Evolutionary conservation across 2,888 invertebrate species (phyloP).

Genomic region (Cordilura impudica): DNA sequence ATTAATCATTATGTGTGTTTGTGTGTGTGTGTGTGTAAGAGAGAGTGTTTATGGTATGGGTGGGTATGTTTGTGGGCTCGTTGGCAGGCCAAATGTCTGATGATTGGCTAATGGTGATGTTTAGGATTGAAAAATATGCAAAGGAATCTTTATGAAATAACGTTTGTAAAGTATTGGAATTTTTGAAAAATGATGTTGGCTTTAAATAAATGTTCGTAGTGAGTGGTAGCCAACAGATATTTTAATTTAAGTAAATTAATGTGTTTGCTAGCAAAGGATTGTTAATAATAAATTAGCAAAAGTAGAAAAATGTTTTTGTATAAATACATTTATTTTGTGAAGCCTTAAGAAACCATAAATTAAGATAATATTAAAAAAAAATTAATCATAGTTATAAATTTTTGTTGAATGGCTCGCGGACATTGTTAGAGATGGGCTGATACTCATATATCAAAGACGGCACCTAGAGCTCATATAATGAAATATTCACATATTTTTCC

Average conservation of each 20-base stretch:
- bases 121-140: not conserved
- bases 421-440: no score
- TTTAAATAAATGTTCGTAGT: not conserved
- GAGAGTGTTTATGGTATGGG: not conserved
- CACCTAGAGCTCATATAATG: no score
- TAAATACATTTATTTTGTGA: no score
- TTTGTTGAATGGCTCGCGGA: no score
- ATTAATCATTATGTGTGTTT: conserved; percentile 33
- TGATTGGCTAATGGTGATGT: not conserved
- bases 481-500: no score
- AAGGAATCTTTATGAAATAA: conserved; percentile 31
- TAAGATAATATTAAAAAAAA: no score
- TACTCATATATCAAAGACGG: no score
- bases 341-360: no score
- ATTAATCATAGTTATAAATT: no score
- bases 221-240: conserved; percentile 11
- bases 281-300: conserved; percentile 1
- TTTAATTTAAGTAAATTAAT: conserved; percentile 16
- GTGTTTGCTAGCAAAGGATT: conserved; percentile 5
- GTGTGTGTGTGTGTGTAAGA: not conserved
- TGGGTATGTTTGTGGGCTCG: not conserved
- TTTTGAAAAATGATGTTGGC: conserved; percentile 10
- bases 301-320: no score
- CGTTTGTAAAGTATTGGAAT: conserved; percentile 13
- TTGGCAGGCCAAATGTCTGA: not conserved